Percentiles rank a stretch among this genome's conserved stretches.
Evolutionary conservation across 1,140 invertebrate genomes (phyloP).

Genomic region (Colletes gigas): DNA sequence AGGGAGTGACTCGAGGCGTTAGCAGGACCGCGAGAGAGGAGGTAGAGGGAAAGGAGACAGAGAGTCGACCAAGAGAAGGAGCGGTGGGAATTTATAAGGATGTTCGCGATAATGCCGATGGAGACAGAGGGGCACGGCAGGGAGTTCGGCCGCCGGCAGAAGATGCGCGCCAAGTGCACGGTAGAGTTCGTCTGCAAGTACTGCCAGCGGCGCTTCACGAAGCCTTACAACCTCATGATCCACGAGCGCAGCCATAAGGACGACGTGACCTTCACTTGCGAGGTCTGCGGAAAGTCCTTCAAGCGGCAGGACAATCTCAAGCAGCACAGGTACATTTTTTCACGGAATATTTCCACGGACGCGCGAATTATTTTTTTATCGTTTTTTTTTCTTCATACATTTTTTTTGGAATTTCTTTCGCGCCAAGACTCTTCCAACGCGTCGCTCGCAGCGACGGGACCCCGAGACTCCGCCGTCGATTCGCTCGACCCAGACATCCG

Average conservation of each 20-base stretch:
- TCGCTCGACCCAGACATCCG: conserved; percentile 8
- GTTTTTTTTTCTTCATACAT: neutral
- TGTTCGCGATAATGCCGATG: conserved; percentile 90
- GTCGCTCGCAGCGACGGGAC: conserved; percentile 29
- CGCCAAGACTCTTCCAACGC: conserved; percentile 2
- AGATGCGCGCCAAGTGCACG: conserved; percentile 94
- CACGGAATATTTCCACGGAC: neutral
- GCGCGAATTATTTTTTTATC: neutral
- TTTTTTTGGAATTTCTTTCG: neutral
- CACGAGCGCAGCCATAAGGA: conserved; percentile 99
- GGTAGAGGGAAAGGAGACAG: conserved; percentile 66
- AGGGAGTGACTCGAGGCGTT: conserved; percentile 65
- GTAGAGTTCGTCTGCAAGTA: conserved; percentile 98
- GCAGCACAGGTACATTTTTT: conserved; percentile 91
- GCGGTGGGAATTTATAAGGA: conserved; percentile 81
- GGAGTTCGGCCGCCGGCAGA: conserved; percentile 92
- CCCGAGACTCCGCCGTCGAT: neutral
- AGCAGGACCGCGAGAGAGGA: conserved; percentile 54
- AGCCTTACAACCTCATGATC: conserved; percentile 99
- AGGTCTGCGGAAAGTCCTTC: conserved; percentile 99
- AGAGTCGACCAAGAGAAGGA: conserved; percentile 77
- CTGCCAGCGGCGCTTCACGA: conserved; percentile 99
- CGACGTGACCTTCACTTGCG: conserved; percentile 98
- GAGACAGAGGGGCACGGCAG: conserved; percentile 94
- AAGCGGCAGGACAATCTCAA: conserved; percentile 97